Evolutionary conservation across 1,140 invertebrate species (phyloP).

Genomic region (Campoletis sonorensis): DNA sequence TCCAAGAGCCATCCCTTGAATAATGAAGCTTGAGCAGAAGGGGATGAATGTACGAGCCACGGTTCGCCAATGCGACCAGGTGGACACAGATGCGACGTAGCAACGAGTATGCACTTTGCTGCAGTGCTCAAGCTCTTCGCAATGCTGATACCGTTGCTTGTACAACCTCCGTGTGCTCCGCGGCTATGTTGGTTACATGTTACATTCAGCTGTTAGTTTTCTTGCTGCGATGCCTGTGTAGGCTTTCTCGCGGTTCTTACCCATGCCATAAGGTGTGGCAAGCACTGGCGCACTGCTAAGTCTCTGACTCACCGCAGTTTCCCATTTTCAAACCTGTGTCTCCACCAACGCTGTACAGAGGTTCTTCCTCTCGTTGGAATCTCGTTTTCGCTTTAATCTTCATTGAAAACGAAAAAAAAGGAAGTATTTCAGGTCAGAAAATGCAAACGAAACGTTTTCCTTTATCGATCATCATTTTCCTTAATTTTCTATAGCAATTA

Average conservation of each 20-base stretch:
- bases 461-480: too few relatives aligned
- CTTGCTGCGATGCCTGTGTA: not conserved
- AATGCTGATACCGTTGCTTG: conserved; percentile 25
- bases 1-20: conserved; percentile 33
- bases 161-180: not conserved
- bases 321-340: too few relatives aligned
- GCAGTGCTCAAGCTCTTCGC: conserved; percentile 42
- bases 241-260: conserved; percentile 37
- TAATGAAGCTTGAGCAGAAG: conserved; percentile 42
- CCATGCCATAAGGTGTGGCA: conserved; percentile 16
- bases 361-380: too few relatives aligned
- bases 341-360: too few relatives aligned
- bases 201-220: conserved; percentile 1
- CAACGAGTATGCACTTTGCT: conserved; percentile 45
- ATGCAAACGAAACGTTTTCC: too few relatives aligned
- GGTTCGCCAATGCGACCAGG: conserved; percentile 42
- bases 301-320: too few relatives aligned
- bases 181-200: not conserved
- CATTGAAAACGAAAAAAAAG: too few relatives aligned
- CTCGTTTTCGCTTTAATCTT: too few relatives aligned
- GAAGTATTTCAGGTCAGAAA: too few relatives aligned
- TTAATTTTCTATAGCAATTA: too few relatives aligned
- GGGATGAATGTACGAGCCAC: not conserved
- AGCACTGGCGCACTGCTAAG: not conserved
- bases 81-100: conserved; percentile 45